Evolutionary conservation across 1,140 invertebrate genomes (phyloP).

Genomic region (Pseudomyrmex cubaensis): DNA sequence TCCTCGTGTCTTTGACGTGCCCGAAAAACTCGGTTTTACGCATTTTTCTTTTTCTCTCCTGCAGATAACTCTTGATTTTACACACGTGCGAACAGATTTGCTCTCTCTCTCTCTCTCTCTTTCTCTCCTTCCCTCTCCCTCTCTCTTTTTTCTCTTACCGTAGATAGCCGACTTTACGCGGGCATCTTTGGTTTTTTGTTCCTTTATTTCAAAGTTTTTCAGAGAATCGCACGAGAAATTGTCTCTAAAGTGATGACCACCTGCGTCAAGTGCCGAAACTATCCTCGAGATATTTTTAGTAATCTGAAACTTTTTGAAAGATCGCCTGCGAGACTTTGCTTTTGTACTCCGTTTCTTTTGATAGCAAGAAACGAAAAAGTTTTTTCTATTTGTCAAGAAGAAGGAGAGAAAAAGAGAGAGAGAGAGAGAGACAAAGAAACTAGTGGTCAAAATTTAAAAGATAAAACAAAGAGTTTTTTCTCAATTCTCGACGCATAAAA

Average conservation of each 20-base stretch:
- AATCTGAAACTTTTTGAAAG: conserved; percentile 78
- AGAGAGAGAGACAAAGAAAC: background rate
- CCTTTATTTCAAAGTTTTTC: conserved; percentile 62
- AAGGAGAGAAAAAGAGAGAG: background rate
- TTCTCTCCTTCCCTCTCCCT: background rate
- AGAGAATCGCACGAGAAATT: conserved; percentile 66
- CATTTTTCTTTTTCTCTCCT: no score
- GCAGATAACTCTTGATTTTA: no score
- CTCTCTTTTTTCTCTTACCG: background rate
- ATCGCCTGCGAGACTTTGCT: conserved; percentile 34
- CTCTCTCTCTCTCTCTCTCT: conserved; percentile 1
- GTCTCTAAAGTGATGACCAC: conserved; percentile 75
- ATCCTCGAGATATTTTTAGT: conserved; percentile 79
- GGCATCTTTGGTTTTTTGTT: conserved; percentile 20
- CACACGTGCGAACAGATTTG: background rate
- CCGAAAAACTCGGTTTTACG: no score
- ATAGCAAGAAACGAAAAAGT: no score
- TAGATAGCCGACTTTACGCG: no score
- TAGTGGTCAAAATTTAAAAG: background rate
- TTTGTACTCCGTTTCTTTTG: background rate
- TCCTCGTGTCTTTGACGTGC: background rate
- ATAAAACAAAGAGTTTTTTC: background rate
- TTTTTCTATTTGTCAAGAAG: no score
- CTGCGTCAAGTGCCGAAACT: conserved; percentile 76
- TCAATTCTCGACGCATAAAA: background rate